Percentiles rank a stretch among this genome's conserved stretches.
These are phyloP conservation scores for Isaurus tuberculatus DNA, from an alignment of 92 coral and sea anemone species.

Conservation along the genomic window DNA sequence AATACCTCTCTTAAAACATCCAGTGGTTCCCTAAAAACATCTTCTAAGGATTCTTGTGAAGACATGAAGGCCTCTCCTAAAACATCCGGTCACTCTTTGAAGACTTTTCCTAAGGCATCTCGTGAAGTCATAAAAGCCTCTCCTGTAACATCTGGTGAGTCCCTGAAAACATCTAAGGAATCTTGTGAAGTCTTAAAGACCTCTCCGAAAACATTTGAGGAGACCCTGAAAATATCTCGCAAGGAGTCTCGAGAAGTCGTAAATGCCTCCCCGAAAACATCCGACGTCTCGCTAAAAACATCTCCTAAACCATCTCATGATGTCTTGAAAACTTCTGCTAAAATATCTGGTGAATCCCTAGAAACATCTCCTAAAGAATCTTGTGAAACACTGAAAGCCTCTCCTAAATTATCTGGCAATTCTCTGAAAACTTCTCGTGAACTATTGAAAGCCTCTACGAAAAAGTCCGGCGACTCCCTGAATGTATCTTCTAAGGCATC, in stretches of 20 bases:
- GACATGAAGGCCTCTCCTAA: not conserved
- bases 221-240: not conserved
- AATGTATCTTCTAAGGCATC: not conserved
- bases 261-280: not conserved
- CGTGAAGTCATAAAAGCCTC: not conserved
- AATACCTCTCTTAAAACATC: constrained; percentile 41
- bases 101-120: not conserved
- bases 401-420: not conserved
- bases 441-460: not conserved
- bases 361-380: constrained; percentile 40
- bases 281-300: not conserved
- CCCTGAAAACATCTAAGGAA: constrained; percentile 14
- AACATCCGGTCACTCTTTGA: not conserved
- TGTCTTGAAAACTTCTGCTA: not conserved
- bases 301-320: not conserved
- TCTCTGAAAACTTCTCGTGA: not conserved
- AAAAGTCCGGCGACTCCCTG: not conserved
- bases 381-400: constrained; percentile 14
- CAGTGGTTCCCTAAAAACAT: not conserved
- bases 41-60: not conserved
- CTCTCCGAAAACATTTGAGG: constrained; percentile 12
- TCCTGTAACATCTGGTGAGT: constrained; percentile 21
- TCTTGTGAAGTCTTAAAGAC: constrained; percentile 28
- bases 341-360: not conserved
- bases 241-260: not conserved